Evolutionary conservation across 2,888 invertebrate genomes (phyloP).

Genomic region (Meteorus cinctellus): DNA sequence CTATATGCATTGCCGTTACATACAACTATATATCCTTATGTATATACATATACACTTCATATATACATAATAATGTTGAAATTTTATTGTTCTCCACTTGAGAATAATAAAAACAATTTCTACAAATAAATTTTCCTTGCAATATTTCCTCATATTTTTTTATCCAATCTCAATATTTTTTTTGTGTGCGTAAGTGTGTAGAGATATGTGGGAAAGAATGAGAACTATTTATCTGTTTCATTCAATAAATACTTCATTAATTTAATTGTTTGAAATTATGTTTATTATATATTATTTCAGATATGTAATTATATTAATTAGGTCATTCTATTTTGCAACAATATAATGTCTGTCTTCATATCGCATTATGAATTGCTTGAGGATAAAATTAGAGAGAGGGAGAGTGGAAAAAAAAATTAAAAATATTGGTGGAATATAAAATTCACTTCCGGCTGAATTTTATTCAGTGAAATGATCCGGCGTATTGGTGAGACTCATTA

Average conservation of each 20-base stretch:
- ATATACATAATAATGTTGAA: background rate
- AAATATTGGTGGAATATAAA: background rate
- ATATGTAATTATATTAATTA: background rate
- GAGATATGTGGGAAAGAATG: no score
- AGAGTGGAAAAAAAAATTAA: background rate
- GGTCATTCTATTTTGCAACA: conserved; percentile 1
- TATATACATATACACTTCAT: background rate
- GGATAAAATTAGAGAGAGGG: background rate
- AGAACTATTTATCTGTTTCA: background rate
- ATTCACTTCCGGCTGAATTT: conserved; percentile 29
- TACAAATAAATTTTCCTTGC: background rate
- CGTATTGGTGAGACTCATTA: conserved; percentile 7
- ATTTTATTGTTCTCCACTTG: background rate
- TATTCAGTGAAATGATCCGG: conserved; percentile 5
- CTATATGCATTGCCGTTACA: conserved; percentile 22
- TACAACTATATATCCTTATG: background rate
- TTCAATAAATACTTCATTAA: conserved; percentile 3
- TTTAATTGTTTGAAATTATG: background rate
- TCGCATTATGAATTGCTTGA: background rate
- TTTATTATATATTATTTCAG: background rate
- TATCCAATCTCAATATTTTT: background rate
- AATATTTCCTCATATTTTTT: background rate
- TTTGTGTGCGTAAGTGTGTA: background rate
- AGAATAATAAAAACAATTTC: background rate
- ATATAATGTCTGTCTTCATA: background rate